phyloP scores from a whole-genome alignment of 2,113 vertebrate genomes.

The Gadus macrocephalus region DNA sequence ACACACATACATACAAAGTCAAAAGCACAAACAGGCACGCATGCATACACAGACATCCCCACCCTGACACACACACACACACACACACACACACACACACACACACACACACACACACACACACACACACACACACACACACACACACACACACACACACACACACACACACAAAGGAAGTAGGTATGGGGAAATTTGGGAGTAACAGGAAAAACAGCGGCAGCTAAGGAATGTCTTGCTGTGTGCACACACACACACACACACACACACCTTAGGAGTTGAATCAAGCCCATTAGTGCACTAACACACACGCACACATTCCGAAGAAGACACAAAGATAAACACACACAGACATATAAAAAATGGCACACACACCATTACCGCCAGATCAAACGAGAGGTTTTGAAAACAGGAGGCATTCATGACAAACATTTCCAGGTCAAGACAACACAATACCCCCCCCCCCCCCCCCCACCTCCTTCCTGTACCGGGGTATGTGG shows the following conservation, averaged over 20 bases:
- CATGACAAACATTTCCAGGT: slow-evolving; percentile 55
- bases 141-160: neutral
- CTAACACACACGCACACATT: slow-evolving; percentile 22
- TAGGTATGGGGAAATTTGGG: slow-evolving; percentile 39
- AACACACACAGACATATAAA: slow-evolving; percentile 9
- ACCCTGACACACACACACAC: neutral
- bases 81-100: slow-evolving; percentile 20
- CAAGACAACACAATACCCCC: slow-evolving; percentile 39
- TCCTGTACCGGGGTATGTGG: neutral
- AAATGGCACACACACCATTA: slow-evolving; percentile 2
- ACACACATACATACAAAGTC: neutral
- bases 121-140: neutral
- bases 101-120: too few species aligned
- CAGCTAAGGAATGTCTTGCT: slow-evolving; percentile 54
- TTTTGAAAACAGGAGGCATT: slow-evolving; percentile 64
- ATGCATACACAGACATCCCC: neutral
- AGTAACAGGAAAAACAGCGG: slow-evolving; percentile 63
- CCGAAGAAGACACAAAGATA: slow-evolving; percentile 1
- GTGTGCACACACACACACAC: slow-evolving; percentile 24
- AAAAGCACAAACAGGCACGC: too few species aligned
- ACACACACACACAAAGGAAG: slow-evolving; percentile 55
- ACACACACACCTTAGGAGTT: neutral
- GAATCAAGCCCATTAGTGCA: slow-evolving; percentile 6
- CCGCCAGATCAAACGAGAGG: slow-evolving; percentile 44
- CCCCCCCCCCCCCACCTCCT: slow-evolving; percentile 10